These are phyloP conservation scores for Rhizoglyphus robini DNA, from an alignment of 1,140 invertebrate species.

Conservation along the genomic window DNA sequence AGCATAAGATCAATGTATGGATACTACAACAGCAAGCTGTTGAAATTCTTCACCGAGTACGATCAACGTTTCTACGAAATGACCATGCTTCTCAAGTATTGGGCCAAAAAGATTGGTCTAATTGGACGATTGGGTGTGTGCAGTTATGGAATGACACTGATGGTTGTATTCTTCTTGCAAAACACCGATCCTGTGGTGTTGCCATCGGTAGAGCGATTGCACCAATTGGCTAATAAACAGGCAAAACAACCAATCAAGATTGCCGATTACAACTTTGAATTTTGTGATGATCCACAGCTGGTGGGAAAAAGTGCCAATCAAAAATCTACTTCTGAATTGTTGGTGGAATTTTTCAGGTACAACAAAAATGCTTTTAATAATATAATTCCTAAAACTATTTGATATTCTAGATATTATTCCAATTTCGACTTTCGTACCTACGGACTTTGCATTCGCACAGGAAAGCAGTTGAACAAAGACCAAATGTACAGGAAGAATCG, in stretches of 20 bases:
- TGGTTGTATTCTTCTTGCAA: constrained; percentile 9
- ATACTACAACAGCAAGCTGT: not conserved
- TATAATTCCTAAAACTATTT: too few relatives aligned
- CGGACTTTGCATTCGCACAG: too few relatives aligned
- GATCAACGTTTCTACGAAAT: not conserved
- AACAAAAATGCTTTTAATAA: too few relatives aligned
- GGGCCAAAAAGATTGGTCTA: not conserved
- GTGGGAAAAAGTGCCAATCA: not conserved
- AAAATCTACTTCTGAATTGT: not conserved
- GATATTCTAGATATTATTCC: too few relatives aligned
- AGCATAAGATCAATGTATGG: not conserved
- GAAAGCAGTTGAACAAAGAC: too few relatives aligned
- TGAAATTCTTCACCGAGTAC: constrained; percentile 1
- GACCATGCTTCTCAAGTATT: not conserved
- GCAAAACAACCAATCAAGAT: not conserved
- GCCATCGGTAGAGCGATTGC: not conserved
- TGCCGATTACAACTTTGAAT: not conserved
- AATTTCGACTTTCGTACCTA: too few relatives aligned
- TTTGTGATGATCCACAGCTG: not conserved
- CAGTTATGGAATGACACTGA: not conserved
- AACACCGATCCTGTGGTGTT: not conserved
- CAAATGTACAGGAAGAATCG: too few relatives aligned
- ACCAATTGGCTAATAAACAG: not conserved
- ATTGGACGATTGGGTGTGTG: not conserved
- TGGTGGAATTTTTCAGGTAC: constrained; percentile 6